Base-by-base conservation (phyloP, 2,888 invertebrate species). In the Sinodicranocentrus sp. region DNA sequence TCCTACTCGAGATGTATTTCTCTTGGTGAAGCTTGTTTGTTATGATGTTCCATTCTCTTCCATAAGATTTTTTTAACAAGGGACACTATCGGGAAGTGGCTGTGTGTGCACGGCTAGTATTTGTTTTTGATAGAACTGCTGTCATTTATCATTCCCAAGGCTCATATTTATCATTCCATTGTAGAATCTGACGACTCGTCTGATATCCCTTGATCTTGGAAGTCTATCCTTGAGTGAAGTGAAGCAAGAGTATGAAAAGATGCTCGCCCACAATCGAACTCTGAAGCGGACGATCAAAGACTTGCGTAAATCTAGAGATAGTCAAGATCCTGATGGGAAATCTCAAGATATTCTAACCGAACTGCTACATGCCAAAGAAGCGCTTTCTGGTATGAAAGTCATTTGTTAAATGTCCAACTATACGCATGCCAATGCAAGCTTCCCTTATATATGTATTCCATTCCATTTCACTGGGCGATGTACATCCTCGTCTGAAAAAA, bases 311-410 rank as follows among this genome's bases (percentile, higher is more conserved):
- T 95, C 96, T 90, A 96, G 96, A 90, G 96, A 91, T 90, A 82
- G 88, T 65, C 78, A 72, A 67, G 76, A 73, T 68, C 71, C 70
- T 54, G 84, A 78, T 19, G 86, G 79, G 63, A 80, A 79, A 43
- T 77, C 73, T 89, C 91, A 92, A 82, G 93, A 92, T 78, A 91
- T 94, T 65, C 94, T 95, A 89, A 93, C 94, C 89, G 95, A 95
- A 89, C 92, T 96, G 82, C 93, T 94, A 83, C 92, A 95, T 85
- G 95, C 95, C 21, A 94, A 95, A 90, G 96, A 96, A 91, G 95
- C 95, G 63, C 92, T 96, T 28, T 93, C 91, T 89, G 92, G 92
- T 92, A 89, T 78, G 87, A 44, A 65, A 61, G 21, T 59, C 61
- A 67, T 67, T 77, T 75, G 59, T 28, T 48, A 44, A 21, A 43